Evolutionary conservation across 2,797 vertebrate genomes (phyloP).

Genomic region (Poeciliopsis paucimaculata): DNA sequence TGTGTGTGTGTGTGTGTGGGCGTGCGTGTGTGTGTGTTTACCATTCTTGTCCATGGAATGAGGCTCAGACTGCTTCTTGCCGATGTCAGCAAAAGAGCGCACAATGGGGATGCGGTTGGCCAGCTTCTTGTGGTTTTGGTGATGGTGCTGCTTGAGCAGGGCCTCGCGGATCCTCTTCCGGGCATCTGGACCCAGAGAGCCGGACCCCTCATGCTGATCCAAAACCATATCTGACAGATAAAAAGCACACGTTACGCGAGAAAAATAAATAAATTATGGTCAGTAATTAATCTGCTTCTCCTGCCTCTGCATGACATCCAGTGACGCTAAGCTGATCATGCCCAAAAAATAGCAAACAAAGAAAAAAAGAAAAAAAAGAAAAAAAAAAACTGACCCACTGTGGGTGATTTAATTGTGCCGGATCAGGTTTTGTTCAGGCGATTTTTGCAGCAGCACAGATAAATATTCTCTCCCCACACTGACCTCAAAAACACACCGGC

Average conservation of each 20-base stretch:
- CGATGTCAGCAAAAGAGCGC: slow-evolving; percentile 98
- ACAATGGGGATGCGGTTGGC: slow-evolving; percentile 99
- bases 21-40: slow-evolving; percentile 62
- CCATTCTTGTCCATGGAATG: slow-evolving; percentile 99
- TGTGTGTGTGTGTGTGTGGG: too few relatives aligned
- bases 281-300: slow-evolving; percentile 2
- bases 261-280: slow-evolving; percentile 4
- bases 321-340: slow-evolving; percentile 51
- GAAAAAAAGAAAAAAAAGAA: not conserved
- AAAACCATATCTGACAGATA: slow-evolving; percentile 91
- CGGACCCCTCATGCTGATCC: slow-evolving; percentile 93
- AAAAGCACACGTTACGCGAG: not conserved
- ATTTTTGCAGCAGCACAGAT: slow-evolving; percentile 25
- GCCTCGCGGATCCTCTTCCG: slow-evolving; percentile 92
- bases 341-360: not conserved
- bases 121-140: slow-evolving; percentile 99
- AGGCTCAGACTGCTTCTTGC: slow-evolving; percentile 98
- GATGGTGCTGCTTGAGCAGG: slow-evolving; percentile 95
- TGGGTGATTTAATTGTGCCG: slow-evolving; percentile 46
- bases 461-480: slow-evolving; percentile 17
- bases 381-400: slow-evolving; percentile 31
- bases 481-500: slow-evolving; percentile 23
- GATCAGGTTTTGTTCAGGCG: slow-evolving; percentile 48
- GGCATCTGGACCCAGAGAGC: slow-evolving; percentile 88
- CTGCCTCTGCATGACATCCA: not conserved